Conservation (phyloP, 2,888 invertebrate genomes). For the Athripsodes cinereus region DNA sequence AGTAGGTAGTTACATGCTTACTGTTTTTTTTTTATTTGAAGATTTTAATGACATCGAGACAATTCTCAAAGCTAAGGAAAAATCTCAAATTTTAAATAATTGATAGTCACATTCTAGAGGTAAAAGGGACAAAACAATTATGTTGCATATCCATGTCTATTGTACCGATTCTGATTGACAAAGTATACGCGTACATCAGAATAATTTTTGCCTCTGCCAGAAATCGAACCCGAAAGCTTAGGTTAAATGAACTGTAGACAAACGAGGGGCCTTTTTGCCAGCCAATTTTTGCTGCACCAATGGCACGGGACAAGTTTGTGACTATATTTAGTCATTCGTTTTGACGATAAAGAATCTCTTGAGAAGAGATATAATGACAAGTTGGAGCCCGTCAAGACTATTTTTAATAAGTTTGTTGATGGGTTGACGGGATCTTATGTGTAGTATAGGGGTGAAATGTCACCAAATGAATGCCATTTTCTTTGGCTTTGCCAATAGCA, state of each 20-base stretch:
- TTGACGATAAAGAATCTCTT: slow-evolving; percentile 15
- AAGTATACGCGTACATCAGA: slow-evolving; percentile 17
- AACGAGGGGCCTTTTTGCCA: slow-evolving; percentile 16
- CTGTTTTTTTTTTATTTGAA: too few relatives aligned
- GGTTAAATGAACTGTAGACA: slow-evolving; percentile 16
- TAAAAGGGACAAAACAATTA: slow-evolving; percentile 12
- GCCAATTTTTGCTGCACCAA: slow-evolving; percentile 17
- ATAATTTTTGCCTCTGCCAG: slow-evolving; percentile 15
- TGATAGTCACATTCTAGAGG: slow-evolving; percentile 9
- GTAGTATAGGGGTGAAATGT: too few relatives aligned
- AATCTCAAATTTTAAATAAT: too few relatives aligned
- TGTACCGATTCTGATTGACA: slow-evolving; percentile 5
- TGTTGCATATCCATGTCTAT: slow-evolving; percentile 4
- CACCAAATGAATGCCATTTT: neutral
- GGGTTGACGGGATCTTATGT: slow-evolving; percentile 13
- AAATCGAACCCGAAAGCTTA: slow-evolving; percentile 13
- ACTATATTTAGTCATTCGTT: slow-evolving; percentile 14
- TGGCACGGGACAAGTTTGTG: slow-evolving; percentile 15
- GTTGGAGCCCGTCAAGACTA: slow-evolving; percentile 11
- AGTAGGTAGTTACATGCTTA: too few relatives aligned
- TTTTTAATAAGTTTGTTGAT: slow-evolving; percentile 16
- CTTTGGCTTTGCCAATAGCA: neutral
- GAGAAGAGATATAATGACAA: slow-evolving; percentile 13
- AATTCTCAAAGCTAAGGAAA: too few relatives aligned
- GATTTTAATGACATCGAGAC: too few relatives aligned